Base-by-base conservation (phyloP, 2,888 invertebrate genomes). In the Tenthredo notha region DNA sequence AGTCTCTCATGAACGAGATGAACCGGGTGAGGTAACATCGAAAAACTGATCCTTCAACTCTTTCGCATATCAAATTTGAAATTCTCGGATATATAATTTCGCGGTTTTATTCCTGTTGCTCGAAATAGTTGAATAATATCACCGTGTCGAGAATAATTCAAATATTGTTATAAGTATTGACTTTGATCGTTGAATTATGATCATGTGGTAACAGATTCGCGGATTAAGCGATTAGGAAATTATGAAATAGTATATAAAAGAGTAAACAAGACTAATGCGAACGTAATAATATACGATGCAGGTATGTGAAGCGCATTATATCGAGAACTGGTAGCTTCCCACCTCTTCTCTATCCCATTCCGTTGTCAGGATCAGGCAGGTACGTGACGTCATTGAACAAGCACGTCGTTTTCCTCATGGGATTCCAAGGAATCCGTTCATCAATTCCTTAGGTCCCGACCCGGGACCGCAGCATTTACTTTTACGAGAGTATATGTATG, bases 391-490 rank as follows among this genome's bases (percentile, higher is more conserved):
- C 83, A 83, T 67, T 83, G 47, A 50, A 33, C 50, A 83, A 58
- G 50, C 83, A 70, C 83, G 67, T 70, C 43, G 83, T 83, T 83
- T 83, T 83, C 67, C 47, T 65, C 83, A 50, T 47, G 67, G 47
- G 50, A 83, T 83, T 83, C 83, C 67, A 67, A 70, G 83, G 67
- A 65, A 83, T 83, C 83, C 33, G 67, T 83, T 83, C 67, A 83
- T 37, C 65, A 47, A 83, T 70, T 70, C 67, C 33, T 61, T 18
- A 61, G 80, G 61, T 25, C 40, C 40, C 21, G 61, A n/a, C 40
- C 40, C 61, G 61, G 37, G 37, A 80, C 80, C 83, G 61, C 25
- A 61, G 25, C 18, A 47, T 29, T 47, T 54, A 33, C 70, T 67
- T 65, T 83, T 67, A 83, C 21, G 37, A 80, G 77, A 33, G 18